Evolutionary conservation across 2,888 invertebrate species (phyloP).

Genomic region (Camptogramma bilineatum): DNA sequence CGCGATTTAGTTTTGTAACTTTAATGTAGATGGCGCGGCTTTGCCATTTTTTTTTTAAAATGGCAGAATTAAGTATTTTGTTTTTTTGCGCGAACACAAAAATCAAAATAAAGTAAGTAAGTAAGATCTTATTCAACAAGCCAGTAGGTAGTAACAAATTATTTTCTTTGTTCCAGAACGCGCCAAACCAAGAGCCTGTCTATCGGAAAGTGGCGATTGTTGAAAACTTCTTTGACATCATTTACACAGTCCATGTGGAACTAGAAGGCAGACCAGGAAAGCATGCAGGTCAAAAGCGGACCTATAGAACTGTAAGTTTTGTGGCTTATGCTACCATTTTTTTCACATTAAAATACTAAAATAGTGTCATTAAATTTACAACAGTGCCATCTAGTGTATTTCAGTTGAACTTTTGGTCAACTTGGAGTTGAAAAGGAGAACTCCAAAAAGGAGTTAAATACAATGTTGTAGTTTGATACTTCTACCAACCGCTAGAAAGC

Average conservation of each 20-base stretch:
- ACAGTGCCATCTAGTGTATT: conserved; percentile 45
- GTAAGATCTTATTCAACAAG: too few species aligned
- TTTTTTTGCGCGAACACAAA: too few species aligned
- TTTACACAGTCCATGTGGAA: conserved; percentile 97
- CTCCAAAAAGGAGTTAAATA: not conserved
- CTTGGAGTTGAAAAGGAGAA: too few species aligned
- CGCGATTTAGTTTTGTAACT: conserved; percentile 22
- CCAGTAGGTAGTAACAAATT: not conserved
- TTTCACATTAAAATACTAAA: not conserved
- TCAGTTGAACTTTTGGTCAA: not conserved
- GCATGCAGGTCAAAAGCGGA: conserved; percentile 98
- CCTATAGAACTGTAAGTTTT: conserved; percentile 97
- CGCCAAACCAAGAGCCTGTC: conserved; percentile 88
- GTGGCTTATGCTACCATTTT: too few species aligned
- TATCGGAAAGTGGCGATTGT: conserved; percentile 97
- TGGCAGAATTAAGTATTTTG: too few species aligned
- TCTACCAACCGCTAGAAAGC: conserved; percentile 22
- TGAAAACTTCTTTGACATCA: conserved; percentile 99
- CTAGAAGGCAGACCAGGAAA: conserved; percentile 96
- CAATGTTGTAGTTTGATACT: not conserved
- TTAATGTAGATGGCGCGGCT: conserved; percentile 51
- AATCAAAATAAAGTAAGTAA: too few species aligned
- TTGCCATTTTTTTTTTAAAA: not conserved
- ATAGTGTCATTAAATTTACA: not conserved
- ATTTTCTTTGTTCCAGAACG: conserved; percentile 86